Conservation (phyloP, 2,113 vertebrate genomes). For the Spea multiplicata region DNA sequence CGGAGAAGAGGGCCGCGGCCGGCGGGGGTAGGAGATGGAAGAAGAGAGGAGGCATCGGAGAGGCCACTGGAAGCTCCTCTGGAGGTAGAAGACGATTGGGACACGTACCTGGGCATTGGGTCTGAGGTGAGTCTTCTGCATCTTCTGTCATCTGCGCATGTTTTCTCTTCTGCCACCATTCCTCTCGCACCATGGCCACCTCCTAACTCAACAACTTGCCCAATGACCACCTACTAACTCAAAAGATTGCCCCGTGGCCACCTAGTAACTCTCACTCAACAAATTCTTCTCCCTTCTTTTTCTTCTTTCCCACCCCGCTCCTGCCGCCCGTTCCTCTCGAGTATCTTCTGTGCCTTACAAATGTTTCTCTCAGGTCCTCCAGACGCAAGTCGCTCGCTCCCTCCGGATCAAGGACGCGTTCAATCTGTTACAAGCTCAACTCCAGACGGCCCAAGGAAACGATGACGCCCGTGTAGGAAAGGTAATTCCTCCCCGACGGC, state of each 20-base stretch:
- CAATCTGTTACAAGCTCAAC: neutral
- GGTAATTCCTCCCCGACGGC: neutral
- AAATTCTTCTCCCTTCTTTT: neutral
- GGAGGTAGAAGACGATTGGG: neutral
- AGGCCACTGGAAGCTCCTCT: neutral
- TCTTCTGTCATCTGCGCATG: neutral
- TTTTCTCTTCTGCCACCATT: neutral
- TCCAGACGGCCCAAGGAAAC: neutral
- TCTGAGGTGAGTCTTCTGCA: slow-evolving; percentile 24
- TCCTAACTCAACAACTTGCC: neutral
- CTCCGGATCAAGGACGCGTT: slow-evolving; percentile 14
- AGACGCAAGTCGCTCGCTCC: slow-evolving; percentile 5
- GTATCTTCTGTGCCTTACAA: neutral
- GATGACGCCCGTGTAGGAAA: neutral
- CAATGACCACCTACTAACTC: neutral
- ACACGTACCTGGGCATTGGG: slow-evolving; percentile 12
- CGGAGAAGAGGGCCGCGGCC: slow-evolving; percentile 53
- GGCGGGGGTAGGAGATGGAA: slow-evolving; percentile 45
- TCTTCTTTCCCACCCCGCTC: neutral
- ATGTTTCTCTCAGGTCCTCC: slow-evolving; percentile 6
- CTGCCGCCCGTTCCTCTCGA: neutral
- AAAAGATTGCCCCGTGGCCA: neutral
- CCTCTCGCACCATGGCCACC: neutral
- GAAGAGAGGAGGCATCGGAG: neutral
- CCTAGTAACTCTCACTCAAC: no score